Evolutionary conservation across 2,888 invertebrate species (phyloP), one percentile per base, ranked within the genome.

Genomic region (Heteromyza rotundicornis): DNA sequence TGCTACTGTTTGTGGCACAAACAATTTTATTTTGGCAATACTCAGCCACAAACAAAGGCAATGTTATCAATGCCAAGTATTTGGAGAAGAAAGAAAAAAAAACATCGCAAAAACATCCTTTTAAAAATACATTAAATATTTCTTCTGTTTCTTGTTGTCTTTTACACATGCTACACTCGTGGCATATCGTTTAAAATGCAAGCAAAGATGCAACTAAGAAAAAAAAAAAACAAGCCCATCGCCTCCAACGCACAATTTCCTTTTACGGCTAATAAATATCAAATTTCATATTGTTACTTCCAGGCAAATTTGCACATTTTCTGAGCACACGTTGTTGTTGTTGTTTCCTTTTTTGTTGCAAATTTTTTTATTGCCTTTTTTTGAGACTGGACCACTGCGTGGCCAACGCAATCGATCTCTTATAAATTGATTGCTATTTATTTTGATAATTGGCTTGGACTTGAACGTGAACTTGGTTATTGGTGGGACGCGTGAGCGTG

Each of bases 371-470:
- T 40, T 40, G 8, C 40, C n/a, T 14, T 40, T 8, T 52, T 17
- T 57, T 14, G 35, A 24, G 23, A 27, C 53, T 24, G 49, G n/a
- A n/a, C n/a, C n/a, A n/a, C n/a, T 27, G 22, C 27, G 40, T 27
- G 35, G 17, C 19, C 1, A 35, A 50, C 40, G 47, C 47, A 47
- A 47, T 47, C 47, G 47, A 47, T 47, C 47, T 65, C 68, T 62
- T 67, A 71, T 67, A 75, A 73, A 75, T 74, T 75, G 74, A 73
- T 74, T 75, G 72, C 72, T 75, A 75, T 75, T 75, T 75, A 74
- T 75, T 74, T 73, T 73, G 67, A 72, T 74, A 75, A 75, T 75
- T 74, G 75, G 72, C 71, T 71, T 64, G 68, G 72, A 73, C 73
- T 63, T 58, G 58, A 62, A 14, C 59, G 63, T 56, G 44, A 60